Evolutionary conservation across 2,113 vertebrate species (phyloP).

Genomic region (Anser brachyrhynchus): DNA sequence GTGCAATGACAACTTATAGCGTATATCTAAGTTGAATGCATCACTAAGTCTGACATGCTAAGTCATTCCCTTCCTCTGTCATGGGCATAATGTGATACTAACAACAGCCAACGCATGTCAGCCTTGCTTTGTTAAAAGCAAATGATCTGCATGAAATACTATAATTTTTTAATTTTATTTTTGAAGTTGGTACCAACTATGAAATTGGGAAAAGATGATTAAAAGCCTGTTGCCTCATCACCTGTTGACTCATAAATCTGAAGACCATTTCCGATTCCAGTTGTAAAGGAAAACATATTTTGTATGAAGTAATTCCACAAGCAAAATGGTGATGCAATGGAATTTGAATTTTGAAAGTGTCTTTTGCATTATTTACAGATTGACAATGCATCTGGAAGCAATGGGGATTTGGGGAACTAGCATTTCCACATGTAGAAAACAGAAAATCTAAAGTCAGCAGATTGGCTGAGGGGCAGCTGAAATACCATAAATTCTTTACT

Average conservation of each 20-base stretch:
- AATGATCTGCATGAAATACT: neutral
- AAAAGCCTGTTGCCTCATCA: neutral
- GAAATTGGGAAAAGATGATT: neutral
- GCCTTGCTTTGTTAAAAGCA: neutral
- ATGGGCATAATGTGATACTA: neutral
- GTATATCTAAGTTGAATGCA: neutral
- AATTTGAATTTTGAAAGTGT: neutral
- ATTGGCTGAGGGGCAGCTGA: neutral
- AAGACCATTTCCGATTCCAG: neutral
- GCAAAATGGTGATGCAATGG: neutral
- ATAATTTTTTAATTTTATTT: neutral
- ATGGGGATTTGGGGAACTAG: neutral
- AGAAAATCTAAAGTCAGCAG: neutral
- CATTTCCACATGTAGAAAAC: neutral
- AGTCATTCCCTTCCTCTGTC: neutral
- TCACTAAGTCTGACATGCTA: neutral
- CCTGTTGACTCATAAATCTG: neutral
- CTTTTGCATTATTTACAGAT: conserved; percentile 14
- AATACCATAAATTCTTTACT: neutral
- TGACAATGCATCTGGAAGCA: neutral
- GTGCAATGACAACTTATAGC: neutral
- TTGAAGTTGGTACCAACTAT: neutral
- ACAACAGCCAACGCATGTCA: neutral
- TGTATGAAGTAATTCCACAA: neutral
- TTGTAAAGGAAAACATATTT: neutral